Base-by-base conservation (phyloP, 2,113 vertebrate genomes). In the Percina caprodes region DNA sequence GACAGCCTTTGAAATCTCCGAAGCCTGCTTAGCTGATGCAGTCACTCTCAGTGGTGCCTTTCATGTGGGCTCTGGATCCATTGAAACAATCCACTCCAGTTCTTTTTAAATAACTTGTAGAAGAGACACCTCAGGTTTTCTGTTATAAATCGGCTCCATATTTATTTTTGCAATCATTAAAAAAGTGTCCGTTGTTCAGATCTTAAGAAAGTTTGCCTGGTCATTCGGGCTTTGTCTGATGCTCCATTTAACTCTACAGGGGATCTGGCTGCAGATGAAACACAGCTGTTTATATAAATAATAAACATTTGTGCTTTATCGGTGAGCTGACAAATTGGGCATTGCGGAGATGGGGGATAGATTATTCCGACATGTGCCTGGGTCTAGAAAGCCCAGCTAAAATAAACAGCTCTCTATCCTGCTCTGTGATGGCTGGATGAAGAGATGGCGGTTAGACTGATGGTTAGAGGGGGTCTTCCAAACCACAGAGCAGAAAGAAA, bases 401-500 rank as follows among this genome's bases (percentile, higher is more conserved):
- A 91, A 72, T 86, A 90, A 93, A 91, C 91, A 87, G 55, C 30
- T 54, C 83, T 70, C 78, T 88, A 90, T 88, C 84, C 88, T 89
- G 84, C 81, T 88, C 82, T 63, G 86, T 72, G 87, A 83, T 11
- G 81, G 86, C 77, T 89, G 84, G 84, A 84, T 84, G 88, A 80
- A 86, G 79, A 88, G 70, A 84, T 80, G 87, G 83, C 80, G 75
- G 86, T 89, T 74, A 67, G 65, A 49, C 81, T 80, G 80, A 86
- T 84, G 91, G 85, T 83, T 79, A 74, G 82, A 89, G 65, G 81
- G 89, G 85, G 77, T 88, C 90, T 90, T 81, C 88, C 88, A 91
- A 92, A 93, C 87, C 83, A 51, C 86, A 85, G 80, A 90, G 88
- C 86, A 87, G 85, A 91, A 89, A 93, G 88, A 92, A 91, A 92